Evolutionary conservation across 1,140 invertebrate genomes (phyloP).

Genomic region (Pristionchus pacificus): DNA sequence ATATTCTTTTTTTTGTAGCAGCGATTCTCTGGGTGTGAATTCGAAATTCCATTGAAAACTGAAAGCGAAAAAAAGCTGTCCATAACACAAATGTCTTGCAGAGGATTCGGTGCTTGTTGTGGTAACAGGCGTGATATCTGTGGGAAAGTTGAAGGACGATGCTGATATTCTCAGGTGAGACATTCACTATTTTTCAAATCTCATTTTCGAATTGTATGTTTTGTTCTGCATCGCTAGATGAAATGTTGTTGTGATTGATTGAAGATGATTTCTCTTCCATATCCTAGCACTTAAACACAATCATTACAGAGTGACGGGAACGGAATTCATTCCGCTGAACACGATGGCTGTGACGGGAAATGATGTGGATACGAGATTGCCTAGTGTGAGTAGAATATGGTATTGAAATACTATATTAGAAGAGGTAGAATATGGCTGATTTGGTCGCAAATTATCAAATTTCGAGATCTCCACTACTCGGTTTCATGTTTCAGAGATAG

Average conservation of each 20-base stretch:
- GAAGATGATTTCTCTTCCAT: no score
- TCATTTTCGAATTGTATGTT: no score
- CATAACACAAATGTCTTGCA: constrained; percentile 29
- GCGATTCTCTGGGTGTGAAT: no score
- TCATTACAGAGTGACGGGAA: constrained; percentile 49
- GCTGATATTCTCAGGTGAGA: constrained; percentile 38
- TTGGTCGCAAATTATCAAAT: no score
- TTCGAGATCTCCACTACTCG: no score
- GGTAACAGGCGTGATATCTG: constrained; percentile 52
- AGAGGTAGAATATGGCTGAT: background rate
- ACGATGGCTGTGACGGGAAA: constrained; percentile 29
- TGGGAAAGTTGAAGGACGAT: constrained; percentile 46
- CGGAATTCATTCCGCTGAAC: constrained; percentile 46
- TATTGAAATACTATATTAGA: background rate
- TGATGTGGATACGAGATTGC: constrained; percentile 41
- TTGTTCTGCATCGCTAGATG: no score
- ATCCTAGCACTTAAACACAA: no score
- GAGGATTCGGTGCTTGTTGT: constrained; percentile 47
- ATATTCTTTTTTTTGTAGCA: no score
- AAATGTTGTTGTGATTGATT: no score
- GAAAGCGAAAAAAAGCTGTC: no score
- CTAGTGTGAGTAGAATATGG: constrained; percentile 40
- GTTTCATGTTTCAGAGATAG: no score
- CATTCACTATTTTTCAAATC: background rate
- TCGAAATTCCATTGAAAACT: no score